A percentile compares a stretch with the other conserved stretches of the same genome.
Conservation (phyloP, 2,113 vertebrate species). For the Rhinogobius similis region DNA sequence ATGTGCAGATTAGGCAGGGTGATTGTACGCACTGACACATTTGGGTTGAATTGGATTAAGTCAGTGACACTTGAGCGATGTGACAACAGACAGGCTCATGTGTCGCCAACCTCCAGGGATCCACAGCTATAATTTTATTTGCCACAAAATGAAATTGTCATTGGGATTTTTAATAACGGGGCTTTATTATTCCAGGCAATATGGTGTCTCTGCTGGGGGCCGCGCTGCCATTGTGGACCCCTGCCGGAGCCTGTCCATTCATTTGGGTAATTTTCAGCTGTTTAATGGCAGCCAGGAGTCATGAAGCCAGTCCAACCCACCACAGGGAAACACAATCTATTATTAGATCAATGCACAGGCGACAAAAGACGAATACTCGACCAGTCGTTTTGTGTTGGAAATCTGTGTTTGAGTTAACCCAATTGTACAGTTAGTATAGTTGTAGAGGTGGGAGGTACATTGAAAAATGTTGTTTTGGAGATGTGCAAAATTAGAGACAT, state of each 20-base stretch:
- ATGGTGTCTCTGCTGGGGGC: conserved; percentile 74
- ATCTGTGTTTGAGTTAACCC: too few species aligned
- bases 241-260: conserved; percentile 73
- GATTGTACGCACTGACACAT: conserved; percentile 67
- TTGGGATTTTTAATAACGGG: conserved; percentile 69
- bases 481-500: too few species aligned
- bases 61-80: conserved; percentile 57
- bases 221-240: conserved; percentile 61
- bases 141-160: conserved; percentile 72
- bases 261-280: conserved; percentile 89
- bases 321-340: conserved; percentile 81
- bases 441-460: too few species aligned
- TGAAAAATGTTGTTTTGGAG: too few species aligned
- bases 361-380: not conserved
- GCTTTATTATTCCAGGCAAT: conserved; percentile 78
- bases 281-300: conserved; percentile 83
- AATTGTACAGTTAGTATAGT: too few species aligned
- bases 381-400: too few species aligned
- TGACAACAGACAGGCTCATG: conserved; percentile 58
- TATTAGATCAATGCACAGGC: conserved; percentile 12
- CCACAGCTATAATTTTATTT: conserved; percentile 64
- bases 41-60: conserved; percentile 77
- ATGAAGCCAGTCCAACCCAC: conserved; percentile 84
- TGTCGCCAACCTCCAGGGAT: conserved; percentile 63
- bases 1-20: conserved; percentile 71